Evolutionary conservation across 2,797 vertebrate genomes (phyloP).

Genomic region (Hafferia zeledoni): DNA sequence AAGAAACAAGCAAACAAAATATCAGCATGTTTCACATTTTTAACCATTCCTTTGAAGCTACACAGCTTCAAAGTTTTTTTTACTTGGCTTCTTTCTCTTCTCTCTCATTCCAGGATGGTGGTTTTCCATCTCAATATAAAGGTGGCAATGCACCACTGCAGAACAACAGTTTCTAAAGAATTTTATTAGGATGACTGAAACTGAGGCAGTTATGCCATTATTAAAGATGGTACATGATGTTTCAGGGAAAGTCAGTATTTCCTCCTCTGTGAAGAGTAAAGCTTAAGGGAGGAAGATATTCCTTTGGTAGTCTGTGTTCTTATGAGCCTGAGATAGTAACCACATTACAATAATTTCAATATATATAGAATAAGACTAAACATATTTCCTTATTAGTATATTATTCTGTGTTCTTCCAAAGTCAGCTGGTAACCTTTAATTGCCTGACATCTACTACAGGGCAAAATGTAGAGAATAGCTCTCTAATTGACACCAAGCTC

Average conservation of each 20-base stretch:
- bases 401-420: conserved; percentile 40
- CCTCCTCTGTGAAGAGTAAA: not conserved
- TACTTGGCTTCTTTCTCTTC: not conserved
- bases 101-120: not conserved
- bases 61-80: not conserved
- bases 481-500: conserved; percentile 37
- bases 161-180: not conserved
- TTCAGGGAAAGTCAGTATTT: not conserved
- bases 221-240: not conserved
- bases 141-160: not conserved
- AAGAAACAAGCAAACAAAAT: not conserved
- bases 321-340: not conserved
- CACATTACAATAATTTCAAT: conserved; percentile 57
- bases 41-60: not conserved
- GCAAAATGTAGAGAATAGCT: not conserved
- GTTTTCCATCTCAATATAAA: not conserved
- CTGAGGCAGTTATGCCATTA: not conserved
- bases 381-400: conserved; percentile 16
- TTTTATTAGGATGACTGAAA: not conserved
- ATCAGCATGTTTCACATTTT: not conserved
- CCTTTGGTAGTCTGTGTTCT: not conserved
- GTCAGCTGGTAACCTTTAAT: conserved; percentile 54
- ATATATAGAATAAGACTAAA: conserved; percentile 63
- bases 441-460: conserved; percentile 24
- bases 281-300: not conserved